Base-by-base conservation (phyloP, 2,113 vertebrate genomes). In the Mormyrus iriodes region DNA sequence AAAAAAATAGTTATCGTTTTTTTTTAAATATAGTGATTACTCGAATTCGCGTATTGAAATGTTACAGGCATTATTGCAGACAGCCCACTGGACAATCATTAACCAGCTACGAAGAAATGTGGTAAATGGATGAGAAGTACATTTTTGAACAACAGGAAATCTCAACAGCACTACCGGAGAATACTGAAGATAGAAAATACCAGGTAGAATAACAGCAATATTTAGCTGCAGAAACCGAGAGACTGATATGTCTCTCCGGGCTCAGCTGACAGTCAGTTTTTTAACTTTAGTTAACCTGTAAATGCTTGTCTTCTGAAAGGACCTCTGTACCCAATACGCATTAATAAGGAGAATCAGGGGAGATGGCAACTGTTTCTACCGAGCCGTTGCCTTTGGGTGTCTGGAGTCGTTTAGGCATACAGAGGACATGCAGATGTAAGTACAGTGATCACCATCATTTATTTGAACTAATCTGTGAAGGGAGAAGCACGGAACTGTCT, bases 331-430 rank as follows among this genome's bases (percentile, higher is more conserved):
- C 76, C 94, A 94, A 88, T 97, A 97, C 92, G 92, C 91, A 0
- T 94, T 92, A 0, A 94, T 97, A 89, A 96, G 97, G 58, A 96
- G 94, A 92, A 96, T 96, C 51, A 92, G 94, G 49, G 97, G 96
- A 5, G 97, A 97, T 65, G 97, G 97, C 0, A 97, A 97, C 92
- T 97, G 97, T 90, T 97, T 97, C 94, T 97, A 97, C 93, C 95
- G 97, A 92, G 97, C 95, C 15, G 52, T 97, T 90, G 96, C 95
- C 91, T 97, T 96, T 51, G 92, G 95, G 35, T 95, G 95, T 90
- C 53, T 97, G 92, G 97, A 97, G 85, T 95, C 94, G 48, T 91
- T 96, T 17, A 94, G 94, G 31, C 95, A 94, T 85, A 84, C 89
- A 90, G 93, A 95, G 42, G 94, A 94, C 89, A 48, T 97, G 79